phyloP scores from a whole-genome alignment of 2,797 vertebrate genomes.

The Megaceryle alcyon region DNA sequence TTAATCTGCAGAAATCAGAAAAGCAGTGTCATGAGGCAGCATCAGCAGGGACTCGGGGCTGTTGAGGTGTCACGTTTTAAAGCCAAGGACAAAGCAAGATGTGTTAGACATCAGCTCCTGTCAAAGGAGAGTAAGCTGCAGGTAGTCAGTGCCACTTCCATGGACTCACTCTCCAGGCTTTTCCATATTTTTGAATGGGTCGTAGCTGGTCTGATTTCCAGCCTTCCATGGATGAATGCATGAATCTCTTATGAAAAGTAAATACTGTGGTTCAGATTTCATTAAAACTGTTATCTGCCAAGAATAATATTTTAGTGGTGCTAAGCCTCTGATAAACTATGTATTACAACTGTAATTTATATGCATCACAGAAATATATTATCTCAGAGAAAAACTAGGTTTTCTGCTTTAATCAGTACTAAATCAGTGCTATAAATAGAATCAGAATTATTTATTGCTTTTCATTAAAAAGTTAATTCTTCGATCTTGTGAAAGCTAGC shows the following conservation, averaged over 20 bases:
- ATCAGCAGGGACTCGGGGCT: neutral
- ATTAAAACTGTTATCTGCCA: conserved; percentile 17
- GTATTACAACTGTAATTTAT: neutral
- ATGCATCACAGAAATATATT: neutral
- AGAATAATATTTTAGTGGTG: conserved; percentile 8
- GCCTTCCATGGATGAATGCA: neutral
- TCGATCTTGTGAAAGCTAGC: neutral
- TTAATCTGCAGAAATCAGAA: neutral
- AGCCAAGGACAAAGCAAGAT: neutral
- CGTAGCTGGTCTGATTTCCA: neutral
- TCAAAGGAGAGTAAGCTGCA: neutral
- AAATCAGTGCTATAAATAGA: neutral
- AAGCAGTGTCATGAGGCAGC: neutral
- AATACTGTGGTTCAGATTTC: conserved; percentile 2
- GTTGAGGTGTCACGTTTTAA: neutral
- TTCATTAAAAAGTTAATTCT: neutral
- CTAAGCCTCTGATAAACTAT: neutral
- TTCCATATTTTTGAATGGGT: neutral
- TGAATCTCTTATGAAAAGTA: conserved; percentile 7
- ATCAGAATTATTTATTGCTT: conserved; percentile 10
- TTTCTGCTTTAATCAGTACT: conserved; percentile 12
- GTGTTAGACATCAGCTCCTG: neutral
- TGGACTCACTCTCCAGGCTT: neutral
- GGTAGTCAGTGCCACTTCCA: neutral
- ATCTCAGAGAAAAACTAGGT: neutral